Conservation (phyloP, 2,888 invertebrate species). For the Andrena minutula region DNA sequence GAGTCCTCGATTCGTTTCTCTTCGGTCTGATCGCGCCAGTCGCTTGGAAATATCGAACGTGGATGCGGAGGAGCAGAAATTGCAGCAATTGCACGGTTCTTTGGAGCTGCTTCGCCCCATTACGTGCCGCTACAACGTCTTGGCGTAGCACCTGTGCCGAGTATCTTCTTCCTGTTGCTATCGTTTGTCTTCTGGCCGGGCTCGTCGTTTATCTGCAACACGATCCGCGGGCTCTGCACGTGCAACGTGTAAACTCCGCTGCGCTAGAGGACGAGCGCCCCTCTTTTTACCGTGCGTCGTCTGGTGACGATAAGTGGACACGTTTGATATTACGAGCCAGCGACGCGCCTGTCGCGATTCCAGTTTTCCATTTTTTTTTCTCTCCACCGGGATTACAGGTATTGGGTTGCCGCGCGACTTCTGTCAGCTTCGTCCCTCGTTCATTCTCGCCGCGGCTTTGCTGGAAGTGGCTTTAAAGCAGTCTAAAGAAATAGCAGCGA, state of each 20-base stretch:
- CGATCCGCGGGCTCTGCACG: slow-evolving; percentile 55
- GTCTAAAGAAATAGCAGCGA: background rate
- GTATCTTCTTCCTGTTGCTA: slow-evolving; percentile 37
- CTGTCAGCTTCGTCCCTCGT: background rate
- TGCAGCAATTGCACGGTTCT: slow-evolving; percentile 8
- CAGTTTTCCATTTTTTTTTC: slow-evolving; percentile 7
- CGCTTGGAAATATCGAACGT: background rate
- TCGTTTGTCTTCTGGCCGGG: slow-evolving; percentile 58
- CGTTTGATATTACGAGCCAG: slow-evolving; percentile 15
- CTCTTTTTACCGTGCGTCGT: background rate
- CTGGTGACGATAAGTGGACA: slow-evolving; percentile 10
- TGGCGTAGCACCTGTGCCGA: slow-evolving; percentile 23
- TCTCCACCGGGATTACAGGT: background rate
- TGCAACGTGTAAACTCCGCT: slow-evolving; percentile 32
- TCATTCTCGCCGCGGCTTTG: no score
- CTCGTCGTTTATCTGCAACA: slow-evolving; percentile 64
- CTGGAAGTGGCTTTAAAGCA: no score
- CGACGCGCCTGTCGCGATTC: slow-evolving; percentile 9
- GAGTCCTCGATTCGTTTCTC: background rate
- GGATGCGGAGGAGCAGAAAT: background rate
- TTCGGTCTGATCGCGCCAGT: background rate
- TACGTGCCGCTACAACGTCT: background rate
- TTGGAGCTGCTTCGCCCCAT: background rate
- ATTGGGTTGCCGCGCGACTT: background rate
- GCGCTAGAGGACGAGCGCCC: background rate